Evolutionary conservation across 2,888 invertebrate species (phyloP), one percentile per base, ranked within the genome.

Genomic region (Shargacucullia verbasci): DNA sequence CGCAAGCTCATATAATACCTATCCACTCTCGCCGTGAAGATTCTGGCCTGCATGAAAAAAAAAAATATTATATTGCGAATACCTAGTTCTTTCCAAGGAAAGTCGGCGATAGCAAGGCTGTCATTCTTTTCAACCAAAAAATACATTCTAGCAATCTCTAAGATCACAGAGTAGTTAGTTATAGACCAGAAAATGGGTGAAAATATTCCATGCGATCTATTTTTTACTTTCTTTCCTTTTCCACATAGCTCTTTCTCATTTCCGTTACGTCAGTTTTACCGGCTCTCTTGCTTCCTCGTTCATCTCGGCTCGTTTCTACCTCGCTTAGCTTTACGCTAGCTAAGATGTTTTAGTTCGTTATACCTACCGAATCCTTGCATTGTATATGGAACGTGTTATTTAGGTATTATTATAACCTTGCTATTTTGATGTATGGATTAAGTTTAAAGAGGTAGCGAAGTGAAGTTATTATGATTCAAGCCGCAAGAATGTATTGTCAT

Each of bases 361-460:
- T 54, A 49, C 50, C 38, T 14, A 29, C 29, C 8, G 44, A 31
- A 33, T 38, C 14, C 46, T 29, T 27, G 46, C 47, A 25, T 59
- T 62, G 27, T 65, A 63, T 64, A 57, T 29, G 12, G 43, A 43
- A 62, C 37, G 27, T 57, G 37, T 59, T 66, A 76, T 69, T 76
- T 73, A 69, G 62, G 20, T 76, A 73, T 76, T 59, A 68, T 72
- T 64, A 72, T 64, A 72, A 60, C 67, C 70, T 65, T 58, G 50
- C 52, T 58, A 55, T 67, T 70, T 60, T 52, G 44, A 20, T 35
- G 43, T 1, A 1, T 40, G 60, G 59, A 0, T 5, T 11, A 50
- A 43, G 20, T 38, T 11, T 20, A 12, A 41, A 10, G 35, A 2
- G 20, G 1, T 0, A 43, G 47, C 43, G 55, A 43, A 7, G n/a